These are phyloP conservation scores for Neomorphus geoffroyi DNA, from an alignment of 2,797 vertebrate species.

Conservation along the genomic window DNA sequence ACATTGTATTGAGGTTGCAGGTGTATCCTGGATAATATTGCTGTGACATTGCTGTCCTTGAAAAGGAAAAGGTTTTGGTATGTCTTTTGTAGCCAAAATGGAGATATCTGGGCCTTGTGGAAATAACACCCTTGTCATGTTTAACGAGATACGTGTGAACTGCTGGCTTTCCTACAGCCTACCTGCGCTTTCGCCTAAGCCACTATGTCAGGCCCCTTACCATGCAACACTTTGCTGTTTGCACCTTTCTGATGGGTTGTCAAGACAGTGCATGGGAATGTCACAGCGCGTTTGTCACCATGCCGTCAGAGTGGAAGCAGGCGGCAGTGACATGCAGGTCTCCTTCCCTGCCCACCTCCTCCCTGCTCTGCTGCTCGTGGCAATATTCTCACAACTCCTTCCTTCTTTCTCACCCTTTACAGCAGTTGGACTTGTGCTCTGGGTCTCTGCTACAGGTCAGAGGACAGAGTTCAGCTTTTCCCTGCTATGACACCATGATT, in stretches of 20 bases:
- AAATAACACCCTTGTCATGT: conserved; percentile 10
- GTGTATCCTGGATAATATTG: neutral
- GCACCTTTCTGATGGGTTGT: conserved; percentile 47
- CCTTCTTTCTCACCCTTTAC: neutral
- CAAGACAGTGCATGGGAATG: neutral
- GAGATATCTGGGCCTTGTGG: neutral
- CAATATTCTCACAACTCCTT: neutral
- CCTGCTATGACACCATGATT: rapidly evolving
- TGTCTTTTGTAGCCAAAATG: neutral
- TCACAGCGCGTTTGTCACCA: neutral
- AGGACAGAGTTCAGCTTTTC: neutral
- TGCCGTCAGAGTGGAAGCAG: neutral
- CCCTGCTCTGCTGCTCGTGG: neutral
- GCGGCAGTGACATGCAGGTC: neutral
- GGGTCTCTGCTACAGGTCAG: neutral
- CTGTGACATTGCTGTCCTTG: neutral
- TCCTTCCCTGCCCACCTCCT: neutral
- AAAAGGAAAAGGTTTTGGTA: neutral
- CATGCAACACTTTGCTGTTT: conserved; percentile 1
- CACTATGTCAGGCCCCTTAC: neutral
- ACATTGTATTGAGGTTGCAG: neutral
- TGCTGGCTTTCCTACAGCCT: conserved; percentile 17
- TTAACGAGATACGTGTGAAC: neutral
- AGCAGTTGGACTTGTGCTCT: neutral
- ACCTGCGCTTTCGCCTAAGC: neutral